phyloP scores from a whole-genome alignment of 2,113 vertebrate species.

The Barbus barbus region DNA sequence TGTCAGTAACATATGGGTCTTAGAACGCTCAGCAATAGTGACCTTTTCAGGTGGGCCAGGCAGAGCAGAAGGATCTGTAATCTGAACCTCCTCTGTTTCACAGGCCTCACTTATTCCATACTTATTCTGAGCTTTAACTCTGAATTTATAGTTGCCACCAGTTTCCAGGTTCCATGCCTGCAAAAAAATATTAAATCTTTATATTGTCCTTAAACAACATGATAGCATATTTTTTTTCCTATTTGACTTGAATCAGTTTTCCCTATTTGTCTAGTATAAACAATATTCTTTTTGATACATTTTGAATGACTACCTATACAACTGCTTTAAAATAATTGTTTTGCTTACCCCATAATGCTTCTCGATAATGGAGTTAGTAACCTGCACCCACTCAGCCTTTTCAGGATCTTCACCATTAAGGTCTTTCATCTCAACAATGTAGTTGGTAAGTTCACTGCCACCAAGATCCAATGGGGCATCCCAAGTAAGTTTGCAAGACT shows the following conservation, averaged over 20 bases:
- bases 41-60: slow-evolving; percentile 95
- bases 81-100: slow-evolving; percentile 85
- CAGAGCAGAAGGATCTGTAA: slow-evolving; percentile 90
- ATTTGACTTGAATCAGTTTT: too few species aligned
- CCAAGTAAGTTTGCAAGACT: slow-evolving; percentile 91
- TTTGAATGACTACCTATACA: not conserved
- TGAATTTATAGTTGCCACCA: slow-evolving; percentile 88
- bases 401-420: slow-evolving; percentile 59
- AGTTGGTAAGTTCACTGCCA: slow-evolving; percentile 95
- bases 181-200: slow-evolving; percentile 52
- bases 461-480: slow-evolving; percentile 89
- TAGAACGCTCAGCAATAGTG: slow-evolving; percentile 82
- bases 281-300: not conserved
- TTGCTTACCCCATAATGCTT: slow-evolving; percentile 84
- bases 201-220: not conserved
- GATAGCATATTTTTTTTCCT: not conserved
- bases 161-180: slow-evolving; percentile 92
- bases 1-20: slow-evolving; percentile 88
- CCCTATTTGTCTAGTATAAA: not conserved
- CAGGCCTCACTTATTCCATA: slow-evolving; percentile 93
- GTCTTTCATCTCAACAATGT: slow-evolving; percentile 90
- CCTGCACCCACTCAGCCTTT: slow-evolving; percentile 89
- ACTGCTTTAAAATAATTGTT: slow-evolving; percentile 1
- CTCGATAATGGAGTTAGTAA: slow-evolving; percentile 86
- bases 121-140: slow-evolving; percentile 90